phyloP scores from a whole-genome alignment of 2,797 vertebrate species.

The Acipenser ruthenus region DNA sequence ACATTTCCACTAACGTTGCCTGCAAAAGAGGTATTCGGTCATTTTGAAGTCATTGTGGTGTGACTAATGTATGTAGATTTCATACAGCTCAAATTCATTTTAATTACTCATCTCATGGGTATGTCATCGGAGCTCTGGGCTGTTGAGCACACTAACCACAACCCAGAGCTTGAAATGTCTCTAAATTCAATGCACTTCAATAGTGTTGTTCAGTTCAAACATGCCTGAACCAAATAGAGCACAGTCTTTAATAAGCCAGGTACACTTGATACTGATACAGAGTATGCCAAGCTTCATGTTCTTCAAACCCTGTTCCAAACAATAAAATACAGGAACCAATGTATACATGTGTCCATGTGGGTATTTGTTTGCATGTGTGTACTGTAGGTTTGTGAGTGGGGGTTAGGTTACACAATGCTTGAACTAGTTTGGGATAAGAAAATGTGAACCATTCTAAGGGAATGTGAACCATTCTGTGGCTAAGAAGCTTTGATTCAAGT shows the following conservation, averaged over 20 bases:
- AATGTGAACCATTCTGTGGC: no score
- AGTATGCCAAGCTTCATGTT: background rate
- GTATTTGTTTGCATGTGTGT: no score
- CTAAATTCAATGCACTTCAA: background rate
- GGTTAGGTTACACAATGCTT: no score
- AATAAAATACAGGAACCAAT: no score
- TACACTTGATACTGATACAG: background rate
- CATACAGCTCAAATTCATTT: constrained; percentile 10
- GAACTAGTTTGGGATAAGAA: no score
- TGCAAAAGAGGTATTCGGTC: background rate
- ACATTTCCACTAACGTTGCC: constrained; percentile 2
- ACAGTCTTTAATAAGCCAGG: background rate
- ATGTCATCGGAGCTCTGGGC: constrained; percentile 12
- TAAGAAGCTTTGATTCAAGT: no score
- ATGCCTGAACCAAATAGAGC: background rate
- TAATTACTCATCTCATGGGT: constrained; percentile 24
- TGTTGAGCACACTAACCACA: constrained; percentile 5
- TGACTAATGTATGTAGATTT: constrained; percentile 22
- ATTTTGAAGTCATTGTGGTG: constrained; percentile 17
- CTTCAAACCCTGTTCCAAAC: no score
- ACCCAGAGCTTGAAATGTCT: background rate
- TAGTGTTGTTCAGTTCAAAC: background rate
- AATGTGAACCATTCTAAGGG: no score
- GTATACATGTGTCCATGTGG: no score
- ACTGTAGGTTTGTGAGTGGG: no score